phyloP scores from a whole-genome alignment of 2,888 invertebrate genomes.

The Drosophila parthenogenetica region DNA sequence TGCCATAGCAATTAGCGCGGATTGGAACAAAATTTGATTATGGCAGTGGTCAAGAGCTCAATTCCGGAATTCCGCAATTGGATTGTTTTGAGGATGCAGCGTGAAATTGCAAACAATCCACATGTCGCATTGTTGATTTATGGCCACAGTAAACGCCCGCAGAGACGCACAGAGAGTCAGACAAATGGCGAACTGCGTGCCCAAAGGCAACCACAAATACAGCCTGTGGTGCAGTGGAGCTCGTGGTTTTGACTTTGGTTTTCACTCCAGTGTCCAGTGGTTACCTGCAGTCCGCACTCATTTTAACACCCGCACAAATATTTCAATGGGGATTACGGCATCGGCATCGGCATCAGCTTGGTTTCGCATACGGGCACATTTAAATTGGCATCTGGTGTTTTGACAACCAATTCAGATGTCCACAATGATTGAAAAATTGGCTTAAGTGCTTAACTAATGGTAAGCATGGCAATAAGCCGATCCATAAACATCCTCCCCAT shows the following conservation, averaged over 20 bases:
- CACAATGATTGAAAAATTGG: constrained; percentile 59
- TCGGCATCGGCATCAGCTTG: constrained; percentile 5
- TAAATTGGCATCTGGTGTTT: constrained; percentile 40
- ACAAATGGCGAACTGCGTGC: constrained; percentile 2
- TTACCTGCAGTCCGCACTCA: constrained; percentile 23
- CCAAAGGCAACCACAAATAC: constrained; percentile 21
- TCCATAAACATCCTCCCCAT: constrained; percentile 26
- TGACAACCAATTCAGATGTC: constrained; percentile 3
- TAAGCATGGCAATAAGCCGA: constrained; percentile 59
- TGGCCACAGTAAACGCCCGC: constrained; percentile 19
- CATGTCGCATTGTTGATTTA: constrained; percentile 70
- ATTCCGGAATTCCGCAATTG: constrained; percentile 49
- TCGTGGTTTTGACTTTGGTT: constrained; percentile 15
- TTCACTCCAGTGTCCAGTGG: constrained; percentile 1
- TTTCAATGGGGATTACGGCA: constrained; percentile 30
- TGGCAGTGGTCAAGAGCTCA: constrained; percentile 26
- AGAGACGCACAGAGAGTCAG: constrained; percentile 3
- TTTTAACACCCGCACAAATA: constrained; percentile 44
- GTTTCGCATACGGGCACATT: constrained; percentile 18
- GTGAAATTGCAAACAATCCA: constrained; percentile 44
- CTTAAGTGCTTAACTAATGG: constrained; percentile 61
- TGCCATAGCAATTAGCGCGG: constrained; percentile 45
- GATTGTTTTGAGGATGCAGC: constrained; percentile 59
- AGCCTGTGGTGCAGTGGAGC: constrained; percentile 17
- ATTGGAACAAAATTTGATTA: constrained; percentile 42